Evolutionary conservation across 2,113 vertebrate genomes (phyloP).

Genomic region (Mustela lutreola): DNA sequence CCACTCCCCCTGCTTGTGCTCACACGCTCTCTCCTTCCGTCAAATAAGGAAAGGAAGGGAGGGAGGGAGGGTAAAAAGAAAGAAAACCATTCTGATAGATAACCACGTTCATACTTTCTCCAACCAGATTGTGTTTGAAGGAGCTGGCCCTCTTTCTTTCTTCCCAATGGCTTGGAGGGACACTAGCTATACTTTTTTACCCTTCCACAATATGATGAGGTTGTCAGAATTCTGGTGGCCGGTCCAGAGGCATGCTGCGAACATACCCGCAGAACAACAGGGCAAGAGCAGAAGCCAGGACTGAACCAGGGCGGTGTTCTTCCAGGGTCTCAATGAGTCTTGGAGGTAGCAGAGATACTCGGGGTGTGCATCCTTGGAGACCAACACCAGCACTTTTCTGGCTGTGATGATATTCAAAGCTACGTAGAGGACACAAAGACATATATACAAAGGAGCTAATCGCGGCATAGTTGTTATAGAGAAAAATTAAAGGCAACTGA

Average conservation of each 20-base stretch:
- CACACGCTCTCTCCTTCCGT: too few relatives aligned
- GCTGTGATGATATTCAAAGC: not conserved
- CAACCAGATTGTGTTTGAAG: not conserved
- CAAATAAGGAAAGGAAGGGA: too few relatives aligned
- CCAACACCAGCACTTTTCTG: not conserved
- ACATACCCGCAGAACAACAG: not conserved
- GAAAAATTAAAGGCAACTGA: not conserved
- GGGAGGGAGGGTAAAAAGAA: too few relatives aligned
- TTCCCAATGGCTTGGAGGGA: not conserved
- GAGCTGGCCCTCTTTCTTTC: not conserved
- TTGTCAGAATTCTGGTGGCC: not conserved
- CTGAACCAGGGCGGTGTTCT: not conserved
- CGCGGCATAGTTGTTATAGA: not conserved
- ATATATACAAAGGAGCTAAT: not conserved
- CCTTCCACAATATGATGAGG: not conserved
- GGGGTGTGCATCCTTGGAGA: not conserved
- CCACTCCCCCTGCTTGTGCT: too few relatives aligned
- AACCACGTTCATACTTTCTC: not conserved
- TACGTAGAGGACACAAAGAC: not conserved
- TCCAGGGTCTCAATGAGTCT: not conserved
- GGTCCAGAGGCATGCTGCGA: not conserved
- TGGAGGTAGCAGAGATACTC: not conserved
- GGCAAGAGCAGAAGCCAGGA: not conserved
- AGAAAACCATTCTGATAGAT: not conserved
- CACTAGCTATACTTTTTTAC: not conserved